Percentiles rank a stretch among this genome's conserved stretches.
Evolutionary conservation across 1,140 invertebrate genomes (phyloP).

Genomic region (Coboldia fuscipes): DNA sequence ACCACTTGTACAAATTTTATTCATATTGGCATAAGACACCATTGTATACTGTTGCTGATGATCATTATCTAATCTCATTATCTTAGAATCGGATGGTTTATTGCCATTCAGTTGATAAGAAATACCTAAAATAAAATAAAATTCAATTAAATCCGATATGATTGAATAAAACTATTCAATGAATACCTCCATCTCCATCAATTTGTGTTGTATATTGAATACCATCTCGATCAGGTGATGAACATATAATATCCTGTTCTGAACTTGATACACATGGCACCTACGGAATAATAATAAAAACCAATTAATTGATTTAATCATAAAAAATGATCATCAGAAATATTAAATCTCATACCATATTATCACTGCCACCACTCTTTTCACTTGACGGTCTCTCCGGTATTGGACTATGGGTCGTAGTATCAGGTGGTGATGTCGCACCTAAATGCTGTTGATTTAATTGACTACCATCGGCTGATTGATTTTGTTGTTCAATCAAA

Average conservation of each 20-base stretch:
- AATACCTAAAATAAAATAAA: neutral
- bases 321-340: neutral
- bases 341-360: conserved; percentile 12
- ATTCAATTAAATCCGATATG: neutral
- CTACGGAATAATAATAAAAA: conserved; percentile 22
- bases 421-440: conserved; percentile 40
- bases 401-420: conserved; percentile 53
- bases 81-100: conserved; percentile 17
- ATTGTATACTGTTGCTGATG: no score
- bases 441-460: conserved; percentile 23
- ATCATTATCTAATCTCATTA: conserved; percentile 17
- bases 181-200: conserved; percentile 17
- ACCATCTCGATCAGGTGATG: conserved; percentile 15
- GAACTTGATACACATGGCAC: conserved; percentile 70
- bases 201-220: conserved; percentile 17
- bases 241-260: conserved; percentile 43
- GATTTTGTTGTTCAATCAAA: conserved; percentile 13
- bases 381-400: conserved; percentile 17
- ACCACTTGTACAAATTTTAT: no score
- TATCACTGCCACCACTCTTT: conserved; percentile 18
- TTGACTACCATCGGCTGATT: conserved; percentile 17
- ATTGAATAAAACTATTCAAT: no score
- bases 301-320: neutral
- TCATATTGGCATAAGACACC: no score
- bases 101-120: conserved; percentile 7